Evolutionary conservation across 2,113 vertebrate genomes (phyloP).

Genomic region (Aegotheles bennettii): DNA sequence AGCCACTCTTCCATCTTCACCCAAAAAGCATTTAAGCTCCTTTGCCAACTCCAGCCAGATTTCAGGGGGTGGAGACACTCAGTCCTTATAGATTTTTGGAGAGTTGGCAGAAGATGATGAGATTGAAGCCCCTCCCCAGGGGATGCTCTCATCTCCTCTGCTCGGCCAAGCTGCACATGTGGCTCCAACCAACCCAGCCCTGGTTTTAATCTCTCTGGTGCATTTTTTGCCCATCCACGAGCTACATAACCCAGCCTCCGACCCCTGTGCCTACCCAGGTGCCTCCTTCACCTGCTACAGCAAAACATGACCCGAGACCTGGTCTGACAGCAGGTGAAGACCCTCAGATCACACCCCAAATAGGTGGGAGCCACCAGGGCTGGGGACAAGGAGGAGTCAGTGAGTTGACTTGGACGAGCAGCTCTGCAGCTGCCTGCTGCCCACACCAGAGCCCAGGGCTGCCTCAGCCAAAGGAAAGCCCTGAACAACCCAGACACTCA

Average conservation of each 20-base stretch:
- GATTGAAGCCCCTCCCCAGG: background rate
- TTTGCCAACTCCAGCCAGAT: background rate
- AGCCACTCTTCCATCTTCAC: background rate
- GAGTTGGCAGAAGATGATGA: background rate
- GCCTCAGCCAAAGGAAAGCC: background rate
- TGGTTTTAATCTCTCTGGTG: too few relatives aligned
- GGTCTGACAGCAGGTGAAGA: accelerated
- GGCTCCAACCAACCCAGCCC: too few relatives aligned
- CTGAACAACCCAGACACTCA: slow-evolving; percentile 53
- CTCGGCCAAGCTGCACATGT: accelerated
- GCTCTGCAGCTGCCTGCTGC: background rate
- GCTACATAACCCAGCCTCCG: accelerated
- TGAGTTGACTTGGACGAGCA: accelerated
- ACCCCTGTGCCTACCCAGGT: accelerated
- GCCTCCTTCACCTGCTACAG: background rate
- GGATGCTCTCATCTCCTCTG: accelerated
- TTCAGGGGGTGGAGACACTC: background rate
- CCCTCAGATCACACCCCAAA: background rate
- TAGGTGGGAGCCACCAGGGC: background rate
- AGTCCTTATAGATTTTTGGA: background rate
- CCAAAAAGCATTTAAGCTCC: background rate
- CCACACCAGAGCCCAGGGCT: background rate
- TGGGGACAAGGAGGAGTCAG: accelerated
- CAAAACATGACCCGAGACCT: accelerated
- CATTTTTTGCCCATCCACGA: background rate